A percentile compares a stretch with the other conserved stretches of the same genome.
phyloP scores from a whole-genome alignment of 2,888 invertebrate genomes.

The Drosophila putrida region DNA sequence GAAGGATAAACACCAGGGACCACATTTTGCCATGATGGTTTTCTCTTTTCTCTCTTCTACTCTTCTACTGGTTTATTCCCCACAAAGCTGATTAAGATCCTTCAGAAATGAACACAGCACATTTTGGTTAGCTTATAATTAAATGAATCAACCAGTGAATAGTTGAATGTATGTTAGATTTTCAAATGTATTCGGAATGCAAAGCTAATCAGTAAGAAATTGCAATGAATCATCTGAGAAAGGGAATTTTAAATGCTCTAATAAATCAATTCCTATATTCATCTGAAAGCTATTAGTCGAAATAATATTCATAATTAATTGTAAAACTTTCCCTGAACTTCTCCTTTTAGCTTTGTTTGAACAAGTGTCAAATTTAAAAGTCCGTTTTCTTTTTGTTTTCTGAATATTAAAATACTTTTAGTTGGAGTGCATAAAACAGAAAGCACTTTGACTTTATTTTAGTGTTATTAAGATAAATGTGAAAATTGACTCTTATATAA shows the following conservation, averaged over 20 bases:
- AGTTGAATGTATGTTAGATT: background rate
- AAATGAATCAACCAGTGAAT: constrained; percentile 19
- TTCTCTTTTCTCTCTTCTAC: constrained; percentile 42
- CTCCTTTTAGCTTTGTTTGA: background rate
- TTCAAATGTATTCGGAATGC: background rate
- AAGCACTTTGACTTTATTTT: background rate
- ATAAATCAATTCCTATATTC: background rate
- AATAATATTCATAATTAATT: background rate
- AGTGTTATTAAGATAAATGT: background rate
- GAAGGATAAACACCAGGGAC: constrained; percentile 47
- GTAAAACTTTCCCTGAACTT: background rate
- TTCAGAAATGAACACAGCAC: constrained; percentile 4
- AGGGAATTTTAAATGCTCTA: background rate
- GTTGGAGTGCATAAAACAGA: background rate
- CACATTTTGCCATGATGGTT: constrained; percentile 28
- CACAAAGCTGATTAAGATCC: constrained; percentile 40
- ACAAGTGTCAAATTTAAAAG: too few species aligned
- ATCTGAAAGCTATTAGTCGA: too few species aligned
- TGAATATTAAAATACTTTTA: too few species aligned
- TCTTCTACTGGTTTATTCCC: constrained; percentile 20
- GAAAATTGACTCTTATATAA: background rate
- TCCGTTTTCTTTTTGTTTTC: too few species aligned
- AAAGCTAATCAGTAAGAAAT: background rate
- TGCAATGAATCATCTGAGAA: background rate
- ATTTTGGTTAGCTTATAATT: constrained; percentile 12